These are phyloP conservation scores for Stenolophus ochropezus DNA, from an alignment of 2,888 invertebrate species.

Conservation along the genomic window DNA sequence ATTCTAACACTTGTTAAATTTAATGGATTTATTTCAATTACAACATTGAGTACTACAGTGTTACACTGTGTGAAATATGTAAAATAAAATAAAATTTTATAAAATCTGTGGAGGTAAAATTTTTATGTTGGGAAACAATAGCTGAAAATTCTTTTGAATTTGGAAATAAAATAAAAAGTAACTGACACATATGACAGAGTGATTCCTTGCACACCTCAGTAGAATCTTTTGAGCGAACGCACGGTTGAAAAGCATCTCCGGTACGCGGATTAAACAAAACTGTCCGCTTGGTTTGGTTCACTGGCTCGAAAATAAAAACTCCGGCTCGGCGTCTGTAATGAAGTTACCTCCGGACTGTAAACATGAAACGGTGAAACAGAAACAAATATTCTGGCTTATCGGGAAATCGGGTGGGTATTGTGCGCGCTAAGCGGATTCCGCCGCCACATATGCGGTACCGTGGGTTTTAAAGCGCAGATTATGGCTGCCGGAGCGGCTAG, in stretches of 20 bases:
- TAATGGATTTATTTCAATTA: no score
- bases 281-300: constrained; percentile 22
- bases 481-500: background rate
- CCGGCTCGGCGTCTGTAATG: constrained; percentile 1
- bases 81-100: no score
- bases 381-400: constrained; percentile 30
- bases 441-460: background rate
- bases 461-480: background rate
- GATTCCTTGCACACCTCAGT: background rate
- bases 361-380: constrained; percentile 8
- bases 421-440: constrained; percentile 19
- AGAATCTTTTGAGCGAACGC: background rate
- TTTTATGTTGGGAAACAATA: no score
- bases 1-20: no score
- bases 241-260: background rate
- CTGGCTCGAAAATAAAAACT: constrained; percentile 39
- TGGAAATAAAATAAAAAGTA: no score
- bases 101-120: no score
- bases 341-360: constrained; percentile 31
- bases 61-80: no score
- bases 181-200: background rate
- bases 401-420: background rate
- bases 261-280: constrained; percentile 22
- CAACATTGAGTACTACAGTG: no score
- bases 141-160: no score